Conservation (phyloP, 2,113 vertebrate species). For the Motacilla alba region DNA sequence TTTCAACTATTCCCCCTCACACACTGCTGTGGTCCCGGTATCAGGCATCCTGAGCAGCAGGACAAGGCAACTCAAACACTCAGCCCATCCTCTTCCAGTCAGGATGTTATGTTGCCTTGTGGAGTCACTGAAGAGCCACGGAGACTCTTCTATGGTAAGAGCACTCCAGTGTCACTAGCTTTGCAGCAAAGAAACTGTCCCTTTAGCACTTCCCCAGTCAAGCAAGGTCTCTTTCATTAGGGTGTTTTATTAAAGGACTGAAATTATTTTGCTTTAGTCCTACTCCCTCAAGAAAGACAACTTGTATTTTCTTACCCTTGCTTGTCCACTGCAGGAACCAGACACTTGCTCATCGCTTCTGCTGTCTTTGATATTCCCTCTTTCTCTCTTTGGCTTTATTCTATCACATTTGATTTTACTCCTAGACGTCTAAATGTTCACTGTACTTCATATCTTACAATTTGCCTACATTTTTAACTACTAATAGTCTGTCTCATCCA, state of each 20-base stretch:
- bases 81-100: constrained; percentile 77
- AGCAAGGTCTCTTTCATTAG: constrained; percentile 41
- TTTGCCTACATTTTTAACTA: not conserved
- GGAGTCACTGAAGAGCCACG: constrained; percentile 81
- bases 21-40: constrained; percentile 80
- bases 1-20: constrained; percentile 81
- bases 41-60: constrained; percentile 75
- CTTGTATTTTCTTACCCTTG: not conserved
- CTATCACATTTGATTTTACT: not conserved
- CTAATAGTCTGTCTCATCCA: not conserved
- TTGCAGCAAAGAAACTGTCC: constrained; percentile 54
- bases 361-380: not conserved
- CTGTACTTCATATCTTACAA: accelerated
- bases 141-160: constrained; percentile 85
- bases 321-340: not conserved
- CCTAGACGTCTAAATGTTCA: not conserved
- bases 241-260: not conserved
- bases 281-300: not conserved
- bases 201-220: not conserved
- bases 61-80: constrained; percentile 85
- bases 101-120: constrained; percentile 83
- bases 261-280: not conserved
- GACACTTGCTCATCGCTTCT: constrained; percentile 4
- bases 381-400: not conserved
- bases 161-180: constrained; percentile 56